Conservation (phyloP, 30 jellyfish, hydroid and myxozoan genomes). For the Mastigias papua region DNA sequence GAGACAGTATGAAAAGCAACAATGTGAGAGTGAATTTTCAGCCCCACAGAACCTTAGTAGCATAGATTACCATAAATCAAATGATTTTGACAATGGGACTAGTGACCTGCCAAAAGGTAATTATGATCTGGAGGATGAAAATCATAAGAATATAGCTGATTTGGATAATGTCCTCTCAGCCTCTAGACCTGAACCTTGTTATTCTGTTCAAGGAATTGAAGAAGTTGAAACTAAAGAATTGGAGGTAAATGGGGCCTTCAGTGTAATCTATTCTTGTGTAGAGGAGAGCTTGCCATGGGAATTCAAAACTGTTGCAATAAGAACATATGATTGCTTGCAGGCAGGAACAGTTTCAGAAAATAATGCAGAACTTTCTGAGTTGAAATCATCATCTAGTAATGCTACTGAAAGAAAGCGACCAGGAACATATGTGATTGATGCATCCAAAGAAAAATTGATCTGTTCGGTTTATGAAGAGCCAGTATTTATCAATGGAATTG, state of each 20-base stretch:
- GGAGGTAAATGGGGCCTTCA: neutral
- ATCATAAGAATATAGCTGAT: neutral
- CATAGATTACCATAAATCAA: neutral
- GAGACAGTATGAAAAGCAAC: slow-evolving; percentile 12
- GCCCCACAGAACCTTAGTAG: neutral
- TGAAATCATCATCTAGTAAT: neutral
- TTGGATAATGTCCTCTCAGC: neutral
- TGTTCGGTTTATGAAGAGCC: slow-evolving; percentile 2
- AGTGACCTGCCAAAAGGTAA: neutral
- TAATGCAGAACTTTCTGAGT: neutral
- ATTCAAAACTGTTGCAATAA: slow-evolving; percentile 34
- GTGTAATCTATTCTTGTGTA: neutral
- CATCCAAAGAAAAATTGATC: neutral
- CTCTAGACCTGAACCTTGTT: neutral
- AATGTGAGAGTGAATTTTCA: slow-evolving; percentile 1
- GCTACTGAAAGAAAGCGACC: neutral
- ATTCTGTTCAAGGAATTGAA: neutral
- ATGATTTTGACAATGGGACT: neutral
- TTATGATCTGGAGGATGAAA: neutral
- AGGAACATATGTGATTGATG: slow-evolving; percentile 13
- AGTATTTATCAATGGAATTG: neutral
- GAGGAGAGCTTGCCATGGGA: slow-evolving; percentile 33
- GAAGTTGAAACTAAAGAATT: neutral
- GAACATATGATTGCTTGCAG: slow-evolving; percentile 24
- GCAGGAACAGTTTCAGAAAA: neutral